Conservation (phyloP, 2,113 vertebrate genomes). For the Chunga burmeisteri region DNA sequence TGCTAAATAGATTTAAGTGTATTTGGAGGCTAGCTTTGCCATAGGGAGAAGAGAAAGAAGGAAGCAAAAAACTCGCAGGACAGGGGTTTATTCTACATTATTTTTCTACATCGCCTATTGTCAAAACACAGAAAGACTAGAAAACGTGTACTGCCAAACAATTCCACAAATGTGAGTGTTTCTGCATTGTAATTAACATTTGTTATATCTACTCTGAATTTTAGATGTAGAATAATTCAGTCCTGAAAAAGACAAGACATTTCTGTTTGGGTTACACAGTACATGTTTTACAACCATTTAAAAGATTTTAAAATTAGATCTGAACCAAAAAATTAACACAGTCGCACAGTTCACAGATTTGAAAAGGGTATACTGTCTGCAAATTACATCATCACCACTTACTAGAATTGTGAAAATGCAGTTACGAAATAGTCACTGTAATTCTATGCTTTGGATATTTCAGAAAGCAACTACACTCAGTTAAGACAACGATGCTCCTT, state of each 20-base stretch:
- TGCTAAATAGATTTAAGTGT: neutral
- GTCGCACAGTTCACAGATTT: neutral
- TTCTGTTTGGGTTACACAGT: neutral
- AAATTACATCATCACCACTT: neutral
- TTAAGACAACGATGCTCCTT: neutral
- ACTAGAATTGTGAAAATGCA: neutral
- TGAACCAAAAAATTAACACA: neutral
- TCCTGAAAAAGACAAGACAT: neutral
- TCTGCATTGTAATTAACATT: neutral
- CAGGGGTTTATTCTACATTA: neutral
- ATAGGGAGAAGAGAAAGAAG: neutral
- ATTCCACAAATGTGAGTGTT: neutral
- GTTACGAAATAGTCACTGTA: neutral
- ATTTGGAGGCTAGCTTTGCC: neutral
- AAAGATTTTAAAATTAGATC: neutral
- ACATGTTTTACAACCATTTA: neutral
- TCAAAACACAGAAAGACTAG: neutral
- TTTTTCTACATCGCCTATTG: neutral
- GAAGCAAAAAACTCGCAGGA: neutral
- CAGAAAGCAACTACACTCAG: neutral
- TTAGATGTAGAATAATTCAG: neutral
- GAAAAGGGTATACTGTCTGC: neutral
- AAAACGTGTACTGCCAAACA: neutral
- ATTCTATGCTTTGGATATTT: neutral
- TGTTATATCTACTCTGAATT: neutral